A percentile compares a stretch with the other conserved stretches of the same genome.
These are phyloP conservation scores for Lycophotia porphyrea DNA, from an alignment of 2,888 invertebrate genomes.

Conservation along the genomic window DNA sequence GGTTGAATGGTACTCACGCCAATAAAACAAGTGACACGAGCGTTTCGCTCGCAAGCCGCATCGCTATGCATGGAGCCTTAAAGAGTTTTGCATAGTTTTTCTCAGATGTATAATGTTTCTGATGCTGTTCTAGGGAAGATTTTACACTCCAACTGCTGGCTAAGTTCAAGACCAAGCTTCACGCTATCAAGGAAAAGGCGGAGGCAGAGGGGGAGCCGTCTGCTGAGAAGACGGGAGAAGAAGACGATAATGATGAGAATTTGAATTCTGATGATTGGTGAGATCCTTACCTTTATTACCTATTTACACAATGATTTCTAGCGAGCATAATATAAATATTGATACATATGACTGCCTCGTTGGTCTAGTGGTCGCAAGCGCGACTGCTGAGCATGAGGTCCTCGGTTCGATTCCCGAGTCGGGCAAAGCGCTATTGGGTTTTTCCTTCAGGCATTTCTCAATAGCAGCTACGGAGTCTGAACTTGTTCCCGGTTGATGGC, in stretches of 20 bases:
- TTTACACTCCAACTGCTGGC: conserved; percentile 95
- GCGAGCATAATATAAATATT: too few species aligned
- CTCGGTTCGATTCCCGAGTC: too few species aligned
- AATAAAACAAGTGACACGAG: background rate
- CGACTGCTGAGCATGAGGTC: too few species aligned
- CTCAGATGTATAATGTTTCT: background rate
- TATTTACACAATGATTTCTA: too few species aligned
- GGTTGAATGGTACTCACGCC: background rate
- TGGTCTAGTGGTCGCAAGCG: too few species aligned
- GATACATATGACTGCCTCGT: too few species aligned
- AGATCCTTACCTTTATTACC: background rate
- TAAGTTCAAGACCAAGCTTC: conserved; percentile 95
- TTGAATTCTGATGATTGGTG: conserved; percentile 85
- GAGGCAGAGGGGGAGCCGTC: conserved; percentile 79
- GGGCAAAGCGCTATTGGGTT: too few species aligned
- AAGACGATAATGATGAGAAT: conserved; percentile 77
- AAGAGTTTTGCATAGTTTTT: background rate
- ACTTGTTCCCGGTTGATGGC: too few species aligned
- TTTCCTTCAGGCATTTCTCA: too few species aligned
- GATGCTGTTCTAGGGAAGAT: conserved; percentile 90
- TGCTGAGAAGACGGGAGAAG: conserved; percentile 68
- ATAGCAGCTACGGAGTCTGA: too few species aligned
- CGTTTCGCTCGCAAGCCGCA: background rate
- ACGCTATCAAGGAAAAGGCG: conserved; percentile 91
- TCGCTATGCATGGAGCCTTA: background rate